Conservation (phyloP, 2,888 invertebrate species). For the Microctonus aethiopoides region DNA sequence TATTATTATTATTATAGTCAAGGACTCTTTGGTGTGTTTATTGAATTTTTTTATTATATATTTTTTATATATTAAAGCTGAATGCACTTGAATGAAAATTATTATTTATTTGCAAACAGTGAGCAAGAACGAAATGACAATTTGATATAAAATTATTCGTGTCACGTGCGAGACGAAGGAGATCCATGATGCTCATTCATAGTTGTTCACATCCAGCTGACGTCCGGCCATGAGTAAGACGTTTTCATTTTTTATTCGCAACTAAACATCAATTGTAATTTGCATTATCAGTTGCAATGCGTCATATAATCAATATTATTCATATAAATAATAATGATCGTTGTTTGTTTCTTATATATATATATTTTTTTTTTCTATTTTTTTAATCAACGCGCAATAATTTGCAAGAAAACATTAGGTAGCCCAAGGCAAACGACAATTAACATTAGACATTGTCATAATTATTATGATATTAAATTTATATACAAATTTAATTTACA, state of each 20-base stretch:
- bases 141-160: constrained; percentile 40
- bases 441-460: not conserved
- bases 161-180: constrained; percentile 48
- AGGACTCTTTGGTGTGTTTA: not conserved
- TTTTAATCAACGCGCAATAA: not conserved
- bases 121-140: not conserved
- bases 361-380: too few relatives aligned
- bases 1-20: not conserved
- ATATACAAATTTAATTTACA: not conserved
- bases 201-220: constrained; percentile 51
- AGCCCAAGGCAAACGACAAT: not conserved
- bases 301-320: constrained; percentile 13
- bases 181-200: constrained; percentile 52
- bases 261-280: not conserved
- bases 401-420: not conserved
- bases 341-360: not conserved
- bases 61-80: not conserved
- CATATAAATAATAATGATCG: not conserved
- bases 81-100: constrained; percentile 19
- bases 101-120: constrained; percentile 3
- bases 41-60: not conserved
- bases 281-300: constrained; percentile 18
- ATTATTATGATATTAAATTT: not conserved
- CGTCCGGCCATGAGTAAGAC: constrained; percentile 36
- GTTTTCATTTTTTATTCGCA: not conserved